Percentiles rank a stretch among this genome's conserved stretches.
Evolutionary conservation across 1,140 invertebrate genomes (phyloP).

Genomic region (Brachionus plicatilis): DNA sequence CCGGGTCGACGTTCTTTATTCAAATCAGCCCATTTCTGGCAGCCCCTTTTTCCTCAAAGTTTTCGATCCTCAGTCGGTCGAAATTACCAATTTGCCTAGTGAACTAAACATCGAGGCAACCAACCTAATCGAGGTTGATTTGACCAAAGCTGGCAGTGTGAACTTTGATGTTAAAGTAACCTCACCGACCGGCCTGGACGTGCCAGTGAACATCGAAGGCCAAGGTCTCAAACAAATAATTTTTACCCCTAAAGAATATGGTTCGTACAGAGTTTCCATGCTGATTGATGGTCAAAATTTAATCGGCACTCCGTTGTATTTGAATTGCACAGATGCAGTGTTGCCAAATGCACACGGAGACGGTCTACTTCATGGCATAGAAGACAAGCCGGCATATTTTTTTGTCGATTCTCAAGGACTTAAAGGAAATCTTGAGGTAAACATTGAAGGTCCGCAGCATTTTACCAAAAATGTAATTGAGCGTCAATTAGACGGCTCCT

Average conservation of each 20-base stretch:
- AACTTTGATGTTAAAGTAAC: constrained; percentile 13
- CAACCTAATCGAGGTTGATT: constrained; percentile 27
- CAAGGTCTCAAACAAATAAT: background rate
- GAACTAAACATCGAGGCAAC: background rate
- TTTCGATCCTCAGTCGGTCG: constrained; percentile 1
- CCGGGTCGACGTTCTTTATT: background rate
- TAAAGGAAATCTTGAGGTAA: constrained; percentile 41
- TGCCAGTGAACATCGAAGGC: background rate
- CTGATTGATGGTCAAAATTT: background rate
- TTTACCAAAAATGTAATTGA: constrained; percentile 61
- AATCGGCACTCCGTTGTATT: constrained; percentile 32
- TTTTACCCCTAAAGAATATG: background rate
- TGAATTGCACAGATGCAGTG: constrained; percentile 39
- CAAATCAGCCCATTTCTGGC: constrained; percentile 6
- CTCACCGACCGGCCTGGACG: background rate
- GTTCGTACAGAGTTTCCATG: constrained; percentile 1
- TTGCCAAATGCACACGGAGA: constrained; percentile 53
- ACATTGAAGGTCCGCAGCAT: constrained; percentile 61
- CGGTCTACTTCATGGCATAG: constrained; percentile 49
- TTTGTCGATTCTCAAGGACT: constrained; percentile 54
- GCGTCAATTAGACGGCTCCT: constrained; percentile 60
- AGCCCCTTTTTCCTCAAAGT: constrained; percentile 38
- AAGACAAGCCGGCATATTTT: constrained; percentile 54
- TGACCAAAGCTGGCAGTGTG: background rate
- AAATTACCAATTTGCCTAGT: background rate